Conservation (phyloP, 2,113 vertebrate genomes). For the Barnardius zonarius region DNA sequence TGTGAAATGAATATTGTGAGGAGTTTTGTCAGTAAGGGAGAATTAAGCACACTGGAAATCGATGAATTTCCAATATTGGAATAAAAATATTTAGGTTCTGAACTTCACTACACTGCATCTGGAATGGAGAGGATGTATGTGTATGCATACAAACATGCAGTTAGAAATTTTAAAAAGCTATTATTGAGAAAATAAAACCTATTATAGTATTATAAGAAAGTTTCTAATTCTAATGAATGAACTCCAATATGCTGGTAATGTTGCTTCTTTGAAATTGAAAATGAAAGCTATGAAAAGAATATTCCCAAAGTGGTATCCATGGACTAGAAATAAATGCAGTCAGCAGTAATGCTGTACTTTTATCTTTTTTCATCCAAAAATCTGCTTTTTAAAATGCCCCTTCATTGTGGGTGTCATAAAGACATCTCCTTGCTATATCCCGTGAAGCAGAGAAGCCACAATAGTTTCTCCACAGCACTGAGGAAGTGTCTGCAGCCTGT, state of each 20-base stretch:
- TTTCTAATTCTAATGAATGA: neutral
- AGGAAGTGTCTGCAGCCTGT: neutral
- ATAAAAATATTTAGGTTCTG: neutral
- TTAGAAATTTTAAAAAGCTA: neutral
- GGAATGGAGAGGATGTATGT: neutral
- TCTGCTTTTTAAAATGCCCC: neutral
- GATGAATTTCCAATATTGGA: neutral
- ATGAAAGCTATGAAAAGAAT: neutral
- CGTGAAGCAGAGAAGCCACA: neutral
- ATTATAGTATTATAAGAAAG: neutral
- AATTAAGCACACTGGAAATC: conserved; percentile 9
- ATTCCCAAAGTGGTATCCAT: neutral
- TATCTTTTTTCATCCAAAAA: neutral
- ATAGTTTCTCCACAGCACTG: neutral
- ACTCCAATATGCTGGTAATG: neutral
- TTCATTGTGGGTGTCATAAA: neutral
- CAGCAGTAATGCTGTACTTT: neutral
- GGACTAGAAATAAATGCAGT: neutral
- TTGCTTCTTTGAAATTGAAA: neutral
- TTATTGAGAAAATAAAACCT: neutral
- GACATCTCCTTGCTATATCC: neutral
- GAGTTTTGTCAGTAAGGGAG: neutral
- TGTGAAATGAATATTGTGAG: neutral
- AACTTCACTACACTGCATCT: neutral
- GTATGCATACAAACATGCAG: neutral